phyloP scores from a whole-genome alignment of 2,113 vertebrate species.

The Calyptommatus sinebrachiatus region DNA sequence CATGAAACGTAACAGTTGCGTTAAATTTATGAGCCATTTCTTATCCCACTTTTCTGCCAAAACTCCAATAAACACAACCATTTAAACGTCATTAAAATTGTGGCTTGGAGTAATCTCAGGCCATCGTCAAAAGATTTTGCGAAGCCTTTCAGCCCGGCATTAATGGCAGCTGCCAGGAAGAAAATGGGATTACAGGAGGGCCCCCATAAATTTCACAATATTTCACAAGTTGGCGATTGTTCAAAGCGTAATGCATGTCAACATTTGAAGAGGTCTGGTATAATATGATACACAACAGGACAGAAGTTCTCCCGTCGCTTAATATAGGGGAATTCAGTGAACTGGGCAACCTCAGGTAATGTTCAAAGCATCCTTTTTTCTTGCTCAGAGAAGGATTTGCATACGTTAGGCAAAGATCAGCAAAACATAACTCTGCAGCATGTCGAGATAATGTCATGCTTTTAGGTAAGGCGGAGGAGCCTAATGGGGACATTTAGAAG shows the following conservation, averaged over 20 bases:
- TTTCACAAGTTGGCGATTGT: neutral
- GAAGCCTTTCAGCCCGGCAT: neutral
- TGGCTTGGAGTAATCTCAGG: neutral
- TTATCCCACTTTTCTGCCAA: neutral
- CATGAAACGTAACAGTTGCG: neutral
- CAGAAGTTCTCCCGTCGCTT: constrained; percentile 3
- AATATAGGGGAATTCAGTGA: neutral
- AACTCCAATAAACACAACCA: neutral
- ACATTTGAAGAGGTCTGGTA: constrained; percentile 3
- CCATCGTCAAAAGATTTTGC: neutral
- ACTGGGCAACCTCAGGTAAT: neutral
- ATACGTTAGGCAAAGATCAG: neutral
- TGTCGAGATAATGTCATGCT: neutral
- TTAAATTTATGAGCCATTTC: neutral
- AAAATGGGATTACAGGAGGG: neutral
- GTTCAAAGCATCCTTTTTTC: neutral
- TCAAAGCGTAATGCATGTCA: constrained; percentile 12
- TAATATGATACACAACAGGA: neutral
- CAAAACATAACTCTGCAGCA: neutral
- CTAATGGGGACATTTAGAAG: no score
- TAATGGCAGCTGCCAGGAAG: neutral
- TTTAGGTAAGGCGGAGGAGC: neutral
- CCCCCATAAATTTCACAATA: neutral
- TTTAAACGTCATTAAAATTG: neutral
- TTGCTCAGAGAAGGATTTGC: neutral